phyloP scores from a whole-genome alignment of 2,888 invertebrate genomes.

The Dynastes grantii region DNA sequence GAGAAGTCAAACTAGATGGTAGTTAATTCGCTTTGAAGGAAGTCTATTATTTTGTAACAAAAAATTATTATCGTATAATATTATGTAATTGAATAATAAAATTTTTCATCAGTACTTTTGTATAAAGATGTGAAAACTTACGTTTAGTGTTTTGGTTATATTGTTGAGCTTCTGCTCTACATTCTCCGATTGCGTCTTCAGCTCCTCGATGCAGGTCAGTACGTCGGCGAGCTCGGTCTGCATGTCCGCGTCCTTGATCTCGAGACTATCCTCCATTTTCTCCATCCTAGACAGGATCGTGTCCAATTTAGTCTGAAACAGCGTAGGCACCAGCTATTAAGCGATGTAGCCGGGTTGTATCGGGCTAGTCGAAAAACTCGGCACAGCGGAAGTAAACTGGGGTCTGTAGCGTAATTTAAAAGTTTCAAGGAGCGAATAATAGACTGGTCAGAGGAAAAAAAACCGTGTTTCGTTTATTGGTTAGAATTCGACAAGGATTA shows the following conservation, averaged over 20 bases:
- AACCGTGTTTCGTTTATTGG: slow-evolving; percentile 3
- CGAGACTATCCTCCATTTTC: slow-evolving; percentile 65
- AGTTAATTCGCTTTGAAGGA: too few relatives aligned
- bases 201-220: slow-evolving; percentile 66
- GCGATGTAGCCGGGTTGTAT: not conserved
- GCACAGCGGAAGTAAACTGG: not conserved
- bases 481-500: not conserved
- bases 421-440: not conserved
- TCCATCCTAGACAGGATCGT: slow-evolving; percentile 63
- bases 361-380: slow-evolving; percentile 22
- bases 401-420: not conserved
- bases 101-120: too few relatives aligned
- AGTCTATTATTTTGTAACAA: too few relatives aligned
- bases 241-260: slow-evolving; percentile 65
- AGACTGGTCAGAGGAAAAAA: not conserved
- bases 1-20: too few relatives aligned
- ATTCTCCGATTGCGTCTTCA: slow-evolving; percentile 61
- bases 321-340: slow-evolving; percentile 17
- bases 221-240: slow-evolving; percentile 67
- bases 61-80: too few relatives aligned
- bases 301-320: slow-evolving; percentile 64
- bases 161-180: slow-evolving; percentile 63
- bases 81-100: too few relatives aligned
- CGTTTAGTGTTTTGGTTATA: slow-evolving; percentile 62
- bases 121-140: slow-evolving; percentile 53